A percentile compares a stretch with the other conserved stretches of the same genome.
phyloP scores from a whole-genome alignment of 2,888 invertebrate genomes.

The Boloria selene region DNA sequence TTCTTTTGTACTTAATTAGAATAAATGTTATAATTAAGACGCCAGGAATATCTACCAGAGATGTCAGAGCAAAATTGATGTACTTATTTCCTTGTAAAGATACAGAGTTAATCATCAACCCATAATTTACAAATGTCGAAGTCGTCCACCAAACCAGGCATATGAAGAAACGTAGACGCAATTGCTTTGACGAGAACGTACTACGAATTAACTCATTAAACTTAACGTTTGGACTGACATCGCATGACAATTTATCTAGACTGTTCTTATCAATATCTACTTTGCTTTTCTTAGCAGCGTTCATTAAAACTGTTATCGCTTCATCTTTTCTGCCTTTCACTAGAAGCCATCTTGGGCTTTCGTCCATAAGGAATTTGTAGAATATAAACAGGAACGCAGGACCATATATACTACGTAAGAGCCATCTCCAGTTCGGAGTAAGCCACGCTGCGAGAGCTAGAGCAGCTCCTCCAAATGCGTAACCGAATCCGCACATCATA shows the following conservation, averaged over 20 bases:
- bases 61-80: slow-evolving; percentile 85
- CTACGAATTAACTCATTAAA: slow-evolving; percentile 54
- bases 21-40: slow-evolving; percentile 78
- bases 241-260: slow-evolving; percentile 53
- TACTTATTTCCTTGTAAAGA: slow-evolving; percentile 89
- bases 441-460: slow-evolving; percentile 58
- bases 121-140: slow-evolving; percentile 89
- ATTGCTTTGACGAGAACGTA: slow-evolving; percentile 59
- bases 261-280: slow-evolving; percentile 54
- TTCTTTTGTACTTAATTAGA: slow-evolving; percentile 80
- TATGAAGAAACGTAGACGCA: slow-evolving; percentile 63
- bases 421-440: slow-evolving; percentile 85
- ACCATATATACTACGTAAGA: slow-evolving; percentile 85
- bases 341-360: slow-evolving; percentile 91
- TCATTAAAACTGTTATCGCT: slow-evolving; percentile 83
- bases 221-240: slow-evolving; percentile 49
- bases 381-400: slow-evolving; percentile 86
- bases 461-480: slow-evolving; percentile 51
- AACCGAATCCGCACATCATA: slow-evolving; percentile 55
- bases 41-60: slow-evolving; percentile 82
- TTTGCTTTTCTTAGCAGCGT: slow-evolving; percentile 79
- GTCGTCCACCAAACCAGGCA: slow-evolving; percentile 80
- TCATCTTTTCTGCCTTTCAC: slow-evolving; percentile 85
- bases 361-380: slow-evolving; percentile 86
- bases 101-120: slow-evolving; percentile 88